These are phyloP conservation scores for Diplazon laetatorius DNA, from an alignment of 2,888 invertebrate species.

Conservation along the genomic window DNA sequence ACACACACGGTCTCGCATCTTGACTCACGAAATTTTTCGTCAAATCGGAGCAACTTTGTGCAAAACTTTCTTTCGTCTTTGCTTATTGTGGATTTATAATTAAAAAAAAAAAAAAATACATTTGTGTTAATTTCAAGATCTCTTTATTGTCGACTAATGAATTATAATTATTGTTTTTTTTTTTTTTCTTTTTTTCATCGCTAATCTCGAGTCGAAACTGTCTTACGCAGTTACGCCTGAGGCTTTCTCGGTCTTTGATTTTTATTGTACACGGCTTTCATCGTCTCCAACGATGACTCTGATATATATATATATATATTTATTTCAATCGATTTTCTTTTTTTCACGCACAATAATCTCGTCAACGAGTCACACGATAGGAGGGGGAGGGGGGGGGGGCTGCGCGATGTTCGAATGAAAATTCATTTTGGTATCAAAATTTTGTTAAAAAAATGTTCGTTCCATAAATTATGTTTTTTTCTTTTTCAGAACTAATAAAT, in stretches of 20 bases:
- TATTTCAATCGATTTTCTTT: slow-evolving; percentile 18
- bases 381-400: too few relatives aligned
- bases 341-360: slow-evolving; percentile 50
- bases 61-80: slow-evolving; percentile 60
- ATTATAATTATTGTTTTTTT: not conserved
- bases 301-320: slow-evolving; percentile 28
- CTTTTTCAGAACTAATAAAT: too few relatives aligned
- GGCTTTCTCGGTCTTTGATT: slow-evolving; percentile 1
- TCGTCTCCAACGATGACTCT: not conserved
- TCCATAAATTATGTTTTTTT: too few relatives aligned
- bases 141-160: slow-evolving; percentile 19
- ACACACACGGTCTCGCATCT: not conserved
- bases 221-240: not conserved
- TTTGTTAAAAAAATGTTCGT: too few relatives aligned
- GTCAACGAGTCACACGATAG: not conserved
- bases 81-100: slow-evolving; percentile 8
- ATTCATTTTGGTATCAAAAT: too few relatives aligned
- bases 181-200: not conserved
- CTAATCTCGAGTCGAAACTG: slow-evolving; percentile 20
- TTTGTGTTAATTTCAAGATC: slow-evolving; percentile 15
- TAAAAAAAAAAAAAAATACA: slow-evolving; percentile 14
- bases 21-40: not conserved
- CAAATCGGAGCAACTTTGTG: slow-evolving; percentile 29
- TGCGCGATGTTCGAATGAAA: slow-evolving; percentile 8
- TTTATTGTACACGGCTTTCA: slow-evolving; percentile 23